phyloP scores from a whole-genome alignment of 2,888 invertebrate genomes.

The Tipula confusa region DNA sequence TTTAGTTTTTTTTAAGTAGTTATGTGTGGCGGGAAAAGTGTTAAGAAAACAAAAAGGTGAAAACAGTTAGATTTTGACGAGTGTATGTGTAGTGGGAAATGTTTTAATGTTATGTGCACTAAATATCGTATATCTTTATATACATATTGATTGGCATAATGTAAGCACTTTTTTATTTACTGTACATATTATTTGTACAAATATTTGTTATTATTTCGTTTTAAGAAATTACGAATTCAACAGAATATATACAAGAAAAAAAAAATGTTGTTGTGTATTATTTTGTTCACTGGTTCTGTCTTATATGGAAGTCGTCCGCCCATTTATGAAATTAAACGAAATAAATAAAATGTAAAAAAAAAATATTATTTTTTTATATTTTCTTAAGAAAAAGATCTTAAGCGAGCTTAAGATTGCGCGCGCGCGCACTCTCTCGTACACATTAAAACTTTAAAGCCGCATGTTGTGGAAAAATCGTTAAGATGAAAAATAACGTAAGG shows the following conservation, averaged over 20 bases:
- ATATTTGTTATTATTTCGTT: not conserved
- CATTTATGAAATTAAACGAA: constrained; percentile 29
- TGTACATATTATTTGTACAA: not conserved
- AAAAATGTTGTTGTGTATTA: not conserved
- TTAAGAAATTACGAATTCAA: not conserved
- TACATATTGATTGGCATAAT: not conserved
- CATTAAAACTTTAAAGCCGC: not conserved
- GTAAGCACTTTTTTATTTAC: not conserved
- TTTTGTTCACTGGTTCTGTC: constrained; percentile 27
- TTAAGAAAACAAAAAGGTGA: not conserved
- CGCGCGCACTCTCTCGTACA: too few species aligned
- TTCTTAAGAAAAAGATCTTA: not conserved
- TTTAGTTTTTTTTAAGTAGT: not conserved
- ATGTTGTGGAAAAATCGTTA: not conserved
- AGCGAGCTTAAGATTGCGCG: not conserved
- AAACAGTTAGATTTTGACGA: not conserved
- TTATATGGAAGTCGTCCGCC: constrained; percentile 33
- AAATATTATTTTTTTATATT: not conserved
- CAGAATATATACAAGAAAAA: not conserved
- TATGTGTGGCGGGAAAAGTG: not conserved
- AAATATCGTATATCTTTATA: not conserved
- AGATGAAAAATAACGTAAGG: not conserved
- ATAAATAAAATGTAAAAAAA: not conserved
- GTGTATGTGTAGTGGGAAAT: too few species aligned
- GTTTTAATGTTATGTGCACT: not conserved